A percentile compares a stretch with the other conserved stretches of the same genome.
Conservation (phyloP, 2,797 vertebrate species). For the Pseudochromis fuscus region DNA sequence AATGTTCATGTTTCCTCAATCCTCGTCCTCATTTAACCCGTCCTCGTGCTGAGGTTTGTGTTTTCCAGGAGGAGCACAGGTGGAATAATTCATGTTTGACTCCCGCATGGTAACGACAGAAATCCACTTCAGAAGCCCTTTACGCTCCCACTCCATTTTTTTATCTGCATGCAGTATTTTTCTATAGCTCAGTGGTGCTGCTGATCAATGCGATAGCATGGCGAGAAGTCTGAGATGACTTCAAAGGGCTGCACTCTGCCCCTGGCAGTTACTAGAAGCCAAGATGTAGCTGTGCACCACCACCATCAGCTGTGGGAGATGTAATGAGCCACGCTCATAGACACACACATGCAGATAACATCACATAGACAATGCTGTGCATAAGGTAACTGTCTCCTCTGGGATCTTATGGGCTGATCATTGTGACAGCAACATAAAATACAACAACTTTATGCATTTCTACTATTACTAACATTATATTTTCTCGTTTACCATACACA, state of each 20-base stretch:
- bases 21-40: slow-evolving; percentile 18
- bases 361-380: slow-evolving; percentile 1
- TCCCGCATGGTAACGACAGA: slow-evolving; percentile 42
- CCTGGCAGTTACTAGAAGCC: slow-evolving; percentile 63
- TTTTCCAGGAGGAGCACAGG: slow-evolving; percentile 22
- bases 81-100: slow-evolving; percentile 39
- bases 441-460: no score
- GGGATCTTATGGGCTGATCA: slow-evolving; percentile 6
- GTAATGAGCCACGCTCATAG: slow-evolving; percentile 62
- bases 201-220: slow-evolving; percentile 71
- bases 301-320: slow-evolving; percentile 35
- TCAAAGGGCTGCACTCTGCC: slow-evolving; percentile 67
- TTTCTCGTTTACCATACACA: neutral
- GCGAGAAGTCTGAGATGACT: slow-evolving; percentile 69
- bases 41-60: slow-evolving; percentile 16
- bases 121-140: slow-evolving; percentile 39
- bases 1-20: neutral
- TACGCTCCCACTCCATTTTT: slow-evolving; percentile 19
- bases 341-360: slow-evolving; percentile 24
- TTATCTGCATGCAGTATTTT: slow-evolving; percentile 43
- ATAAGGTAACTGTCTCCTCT: slow-evolving; percentile 15
- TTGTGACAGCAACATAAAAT: neutral
- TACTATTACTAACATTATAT: neutral
- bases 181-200: slow-evolving; percentile 39
- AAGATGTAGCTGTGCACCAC: slow-evolving; percentile 52